Evolutionary conservation across 1,140 invertebrate genomes (phyloP).

Genomic region (Drosophila kikkawai): DNA sequence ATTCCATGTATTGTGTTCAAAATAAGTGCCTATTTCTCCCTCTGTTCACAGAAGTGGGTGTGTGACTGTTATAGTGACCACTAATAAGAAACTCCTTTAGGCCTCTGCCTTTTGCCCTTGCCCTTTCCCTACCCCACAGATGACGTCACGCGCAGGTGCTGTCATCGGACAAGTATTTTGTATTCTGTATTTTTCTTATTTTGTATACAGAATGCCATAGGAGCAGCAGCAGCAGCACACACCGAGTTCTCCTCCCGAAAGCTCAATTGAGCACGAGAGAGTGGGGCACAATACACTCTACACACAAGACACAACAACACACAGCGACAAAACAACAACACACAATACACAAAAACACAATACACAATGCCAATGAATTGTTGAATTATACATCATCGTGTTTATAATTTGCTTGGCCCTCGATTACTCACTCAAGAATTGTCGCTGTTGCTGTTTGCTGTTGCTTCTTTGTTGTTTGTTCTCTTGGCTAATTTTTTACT

Average conservation of each 20-base stretch:
- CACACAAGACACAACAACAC: slow-evolving; percentile 1
- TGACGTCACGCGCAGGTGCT: slow-evolving; percentile 58
- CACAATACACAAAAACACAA: slow-evolving; percentile 2
- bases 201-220: slow-evolving; percentile 1
- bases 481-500: slow-evolving; percentile 19
- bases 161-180: slow-evolving; percentile 55
- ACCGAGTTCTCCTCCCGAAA: neutral
- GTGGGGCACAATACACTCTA: slow-evolving; percentile 1
- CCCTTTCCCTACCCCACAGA: slow-evolving; percentile 6
- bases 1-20: neutral
- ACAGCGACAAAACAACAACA: neutral
- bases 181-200: slow-evolving; percentile 16
- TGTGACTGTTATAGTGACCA: slow-evolving; percentile 2
- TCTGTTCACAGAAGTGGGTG: slow-evolving; percentile 4
- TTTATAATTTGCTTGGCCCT: slow-evolving; percentile 36
- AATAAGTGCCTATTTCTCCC: neutral
- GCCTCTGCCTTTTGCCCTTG: neutral
- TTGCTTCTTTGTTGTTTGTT: neutral
- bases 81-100: slow-evolving; percentile 11
- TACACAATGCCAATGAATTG: slow-evolving; percentile 50
- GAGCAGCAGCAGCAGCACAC: neutral
- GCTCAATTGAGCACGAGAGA: slow-evolving; percentile 23
- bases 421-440: slow-evolving; percentile 59
- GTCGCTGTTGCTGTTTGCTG: slow-evolving; percentile 1
- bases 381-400: slow-evolving; percentile 52